phyloP scores from a whole-genome alignment of 1,140 invertebrate species.

The Procambarus virginalis region DNA sequence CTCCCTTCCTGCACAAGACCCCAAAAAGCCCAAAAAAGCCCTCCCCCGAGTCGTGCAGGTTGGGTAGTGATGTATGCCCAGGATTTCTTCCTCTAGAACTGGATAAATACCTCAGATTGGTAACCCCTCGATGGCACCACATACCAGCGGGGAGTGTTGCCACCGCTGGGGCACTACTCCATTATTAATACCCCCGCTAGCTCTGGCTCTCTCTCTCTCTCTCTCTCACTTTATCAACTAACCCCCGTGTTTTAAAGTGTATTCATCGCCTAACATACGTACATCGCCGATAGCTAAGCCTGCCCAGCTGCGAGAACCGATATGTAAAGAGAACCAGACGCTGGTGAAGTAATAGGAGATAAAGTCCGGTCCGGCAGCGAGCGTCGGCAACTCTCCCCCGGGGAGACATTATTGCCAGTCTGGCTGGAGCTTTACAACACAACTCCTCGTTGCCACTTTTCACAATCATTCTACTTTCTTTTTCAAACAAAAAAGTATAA shows the following conservation, averaged over 20 bases:
- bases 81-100: neutral
- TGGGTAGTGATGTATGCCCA: neutral
- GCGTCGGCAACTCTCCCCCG: neutral
- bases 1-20: too few species aligned
- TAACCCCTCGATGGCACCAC: constrained; percentile 6
- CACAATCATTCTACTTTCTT: constrained; percentile 26
- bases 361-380: too few species aligned
- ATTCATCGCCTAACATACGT: too few species aligned
- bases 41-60: neutral
- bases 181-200: too few species aligned
- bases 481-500: neutral
- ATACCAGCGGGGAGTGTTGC: constrained; percentile 15
- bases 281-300: too few species aligned
- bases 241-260: too few species aligned
- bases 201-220: too few species aligned
- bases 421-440: constrained; percentile 15
- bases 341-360: neutral
- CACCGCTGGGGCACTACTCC: neutral
- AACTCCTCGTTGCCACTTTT: neutral
- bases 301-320: too few species aligned
- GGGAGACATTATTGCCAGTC: constrained; percentile 9
- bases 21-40: neutral
- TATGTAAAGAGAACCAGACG: too few species aligned
- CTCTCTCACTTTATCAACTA: too few species aligned
- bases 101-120: constrained; percentile 24